Evolutionary conservation across 2,113 vertebrate genomes (phyloP), one percentile per base, ranked within the genome.

Genomic region (Gadus macrocephalus): DNA sequence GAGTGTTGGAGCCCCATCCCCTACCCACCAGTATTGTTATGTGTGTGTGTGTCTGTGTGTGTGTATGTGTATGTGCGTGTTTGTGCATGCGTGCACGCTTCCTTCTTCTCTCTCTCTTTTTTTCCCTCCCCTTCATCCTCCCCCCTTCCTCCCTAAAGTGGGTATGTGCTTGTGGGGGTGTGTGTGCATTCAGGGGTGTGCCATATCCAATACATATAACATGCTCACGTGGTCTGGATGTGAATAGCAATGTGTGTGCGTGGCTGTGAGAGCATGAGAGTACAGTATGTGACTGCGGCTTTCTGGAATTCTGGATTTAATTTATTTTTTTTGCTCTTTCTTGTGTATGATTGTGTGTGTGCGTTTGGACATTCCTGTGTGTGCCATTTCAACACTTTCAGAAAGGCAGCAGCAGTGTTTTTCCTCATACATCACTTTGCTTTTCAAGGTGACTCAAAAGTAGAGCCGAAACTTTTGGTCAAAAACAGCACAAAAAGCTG

Each of bases 151-250:
- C 8, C 19, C 0, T 14, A 49, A 49, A 49, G 42, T 49, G 42
- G 42, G 42, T 49, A 14, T 49, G 42, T 68, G 62, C 69, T 1
- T 1, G 59, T 66, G 83, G 75, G 83, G 85, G 83, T 74, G 87
- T 87, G 87, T 87, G 85, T 67, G 72, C 66, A 73, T 27, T 68
- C 61, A 71, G 82, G 85, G 87, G 86, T 86, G 88, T 86, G 88
- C 85, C 86, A 78, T 89, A 86, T 88, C 83, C 86, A 85, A 88
- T 1, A 79, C 83, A 81, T 67, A 70, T 83, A 75, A 69, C 67
- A 20, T 0, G 53, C 79, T 82, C 83, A 87, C 88, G 78, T 89
- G 86, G 75, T 84, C 65, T 55, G 69, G 59, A 69, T 53, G 49
- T 53, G 5, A 42, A 77, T 49, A 58, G 25, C 28, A 53, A 2